These are phyloP conservation scores for Eristalinus aeneus DNA, from an alignment of 2,888 invertebrate species.

Conservation along the genomic window DNA sequence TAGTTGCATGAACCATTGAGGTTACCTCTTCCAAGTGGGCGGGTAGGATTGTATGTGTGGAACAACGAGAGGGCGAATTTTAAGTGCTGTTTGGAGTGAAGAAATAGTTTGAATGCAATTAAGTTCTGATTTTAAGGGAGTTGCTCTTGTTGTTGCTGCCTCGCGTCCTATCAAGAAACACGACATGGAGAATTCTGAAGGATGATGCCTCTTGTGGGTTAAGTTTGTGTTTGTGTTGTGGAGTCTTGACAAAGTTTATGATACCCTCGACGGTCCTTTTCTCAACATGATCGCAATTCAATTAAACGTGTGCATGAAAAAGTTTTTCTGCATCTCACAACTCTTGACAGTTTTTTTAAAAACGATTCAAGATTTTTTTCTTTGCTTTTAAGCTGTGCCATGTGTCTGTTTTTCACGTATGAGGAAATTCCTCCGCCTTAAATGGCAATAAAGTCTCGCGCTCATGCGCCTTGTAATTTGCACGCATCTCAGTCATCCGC, in stretches of 20 bases:
- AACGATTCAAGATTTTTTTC: too few species aligned
- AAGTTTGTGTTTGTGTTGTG: background rate
- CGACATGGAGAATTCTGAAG: background rate
- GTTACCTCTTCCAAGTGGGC: background rate
- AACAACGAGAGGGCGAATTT: background rate
- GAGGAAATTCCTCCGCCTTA: background rate
- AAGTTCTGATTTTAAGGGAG: slow-evolving; percentile 62
- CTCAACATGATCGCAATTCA: background rate
- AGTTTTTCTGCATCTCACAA: too few species aligned
- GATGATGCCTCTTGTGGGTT: background rate
- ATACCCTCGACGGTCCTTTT: background rate
- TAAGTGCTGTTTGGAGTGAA: slow-evolving; percentile 63
- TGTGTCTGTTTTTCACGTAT: background rate
- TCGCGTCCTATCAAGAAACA: slow-evolving; percentile 1
- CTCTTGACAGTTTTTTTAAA: too few species aligned
- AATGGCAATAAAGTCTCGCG: background rate
- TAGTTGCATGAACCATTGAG: background rate
- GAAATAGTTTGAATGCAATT: slow-evolving; percentile 69
- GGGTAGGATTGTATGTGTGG: background rate
- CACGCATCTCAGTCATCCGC: background rate
- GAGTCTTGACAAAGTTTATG: background rate
- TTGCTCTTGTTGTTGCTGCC: slow-evolving; percentile 9
- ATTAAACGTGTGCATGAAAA: too few species aligned
- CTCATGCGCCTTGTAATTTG: background rate
- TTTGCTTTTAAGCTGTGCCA: too few species aligned